Evolutionary conservation across 2,797 vertebrate species (phyloP).

Genomic region (Caiman crocodilus): DNA sequence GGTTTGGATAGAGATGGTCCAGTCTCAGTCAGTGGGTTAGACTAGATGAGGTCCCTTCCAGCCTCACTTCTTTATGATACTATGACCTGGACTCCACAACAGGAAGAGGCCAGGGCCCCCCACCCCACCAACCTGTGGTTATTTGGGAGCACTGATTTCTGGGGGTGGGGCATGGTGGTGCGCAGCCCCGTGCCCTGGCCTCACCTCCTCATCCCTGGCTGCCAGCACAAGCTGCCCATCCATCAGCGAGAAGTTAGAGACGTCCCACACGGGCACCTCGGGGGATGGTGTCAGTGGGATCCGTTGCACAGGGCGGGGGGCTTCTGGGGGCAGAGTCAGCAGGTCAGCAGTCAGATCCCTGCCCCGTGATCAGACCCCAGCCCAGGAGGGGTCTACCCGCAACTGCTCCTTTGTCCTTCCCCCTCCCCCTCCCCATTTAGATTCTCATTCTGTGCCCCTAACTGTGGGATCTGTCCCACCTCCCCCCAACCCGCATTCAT

Average conservation of each 20-base stretch:
- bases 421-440: not conserved
- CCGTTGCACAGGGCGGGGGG: not conserved
- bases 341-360: not conserved
- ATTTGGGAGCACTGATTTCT: not conserved
- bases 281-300: conserved; percentile 78
- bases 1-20: too few species aligned
- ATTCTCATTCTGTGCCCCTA: not conserved
- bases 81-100: too few species aligned
- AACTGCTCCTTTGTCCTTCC: conserved; percentile 1
- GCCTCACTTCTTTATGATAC: too few species aligned
- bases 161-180: not conserved
- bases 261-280: conserved; percentile 90
- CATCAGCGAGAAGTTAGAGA: conserved; percentile 86
- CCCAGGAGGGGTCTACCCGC: not conserved
- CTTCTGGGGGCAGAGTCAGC: not conserved
- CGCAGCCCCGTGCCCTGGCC: not conserved
- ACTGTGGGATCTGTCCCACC: not conserved
- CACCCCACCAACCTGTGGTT: too few species aligned
- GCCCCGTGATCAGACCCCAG: not conserved
- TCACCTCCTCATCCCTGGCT: conserved; percentile 89
- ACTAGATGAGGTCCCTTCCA: too few species aligned
- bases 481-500: too few species aligned
- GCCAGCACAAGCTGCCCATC: conserved; percentile 89
- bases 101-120: too few species aligned
- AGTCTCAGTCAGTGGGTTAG: too few species aligned